phyloP scores from a whole-genome alignment of 2,888 invertebrate species.

The Diarsia rubi region DNA sequence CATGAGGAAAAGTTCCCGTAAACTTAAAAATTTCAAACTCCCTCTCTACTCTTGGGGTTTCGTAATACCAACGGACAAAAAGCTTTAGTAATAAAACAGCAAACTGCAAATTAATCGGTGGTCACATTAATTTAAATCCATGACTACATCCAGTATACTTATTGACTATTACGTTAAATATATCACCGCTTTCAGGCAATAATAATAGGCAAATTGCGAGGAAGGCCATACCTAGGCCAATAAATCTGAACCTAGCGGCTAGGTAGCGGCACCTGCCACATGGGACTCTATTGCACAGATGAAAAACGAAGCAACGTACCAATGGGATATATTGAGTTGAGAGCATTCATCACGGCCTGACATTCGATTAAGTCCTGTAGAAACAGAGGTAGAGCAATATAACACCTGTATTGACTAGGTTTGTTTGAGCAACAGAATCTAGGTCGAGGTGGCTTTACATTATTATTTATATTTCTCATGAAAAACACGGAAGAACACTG shows the following conservation, averaged over 20 bases:
- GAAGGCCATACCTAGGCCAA: slow-evolving; percentile 22
- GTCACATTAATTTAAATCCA: slow-evolving; percentile 21
- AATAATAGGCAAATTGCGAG: slow-evolving; percentile 46
- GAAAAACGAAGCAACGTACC: slow-evolving; percentile 49
- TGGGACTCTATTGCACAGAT: slow-evolving; percentile 41
- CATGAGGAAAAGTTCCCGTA: not conserved
- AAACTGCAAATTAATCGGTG: slow-evolving; percentile 2
- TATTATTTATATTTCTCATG: not conserved
- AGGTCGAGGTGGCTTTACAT: not conserved
- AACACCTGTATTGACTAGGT: slow-evolving; percentile 33
- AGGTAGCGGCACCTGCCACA: slow-evolving; percentile 47
- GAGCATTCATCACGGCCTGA: slow-evolving; percentile 56
- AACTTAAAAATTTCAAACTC: not conserved
- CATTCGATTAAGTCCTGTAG: slow-evolving; percentile 57
- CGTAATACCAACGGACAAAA: not conserved
- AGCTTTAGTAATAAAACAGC: not conserved
- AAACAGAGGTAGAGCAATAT: slow-evolving; percentile 20
- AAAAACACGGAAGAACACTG: too few relatives aligned
- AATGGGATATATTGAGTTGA: slow-evolving; percentile 46
- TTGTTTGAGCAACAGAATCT: slow-evolving; percentile 25
- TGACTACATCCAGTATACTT: slow-evolving; percentile 18
- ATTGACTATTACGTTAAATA: slow-evolving; percentile 42
- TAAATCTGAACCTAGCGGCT: slow-evolving; percentile 49
- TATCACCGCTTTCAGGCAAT: slow-evolving; percentile 25
- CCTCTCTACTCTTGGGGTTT: not conserved